These are phyloP conservation scores for Malacoraja senta DNA, from an alignment of 2,797 vertebrate genomes.

Conservation along the genomic window DNA sequence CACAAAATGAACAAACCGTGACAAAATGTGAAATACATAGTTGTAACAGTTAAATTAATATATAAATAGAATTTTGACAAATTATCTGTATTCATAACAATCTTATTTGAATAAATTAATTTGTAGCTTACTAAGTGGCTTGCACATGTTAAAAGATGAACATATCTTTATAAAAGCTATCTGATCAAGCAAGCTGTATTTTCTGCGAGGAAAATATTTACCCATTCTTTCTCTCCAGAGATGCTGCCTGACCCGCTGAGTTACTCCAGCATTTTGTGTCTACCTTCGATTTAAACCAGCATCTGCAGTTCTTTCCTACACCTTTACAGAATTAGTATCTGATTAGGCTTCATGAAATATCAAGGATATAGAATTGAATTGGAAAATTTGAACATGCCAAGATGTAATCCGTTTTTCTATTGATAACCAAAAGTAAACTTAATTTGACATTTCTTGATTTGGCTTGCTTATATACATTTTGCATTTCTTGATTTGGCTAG, in stretches of 20 bases:
- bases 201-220: background rate
- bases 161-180: background rate
- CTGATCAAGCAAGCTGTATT: too few species aligned
- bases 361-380: background rate
- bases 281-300: too few species aligned
- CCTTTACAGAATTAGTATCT: background rate
- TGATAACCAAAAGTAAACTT: background rate
- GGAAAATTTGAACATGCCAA: background rate
- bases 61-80: background rate
- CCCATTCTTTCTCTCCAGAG: too few species aligned
- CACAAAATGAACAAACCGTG: background rate
- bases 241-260: too few species aligned
- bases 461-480: background rate
- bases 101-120: background rate
- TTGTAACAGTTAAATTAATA: background rate
- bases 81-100: background rate
- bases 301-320: background rate
- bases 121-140: background rate
- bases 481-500: background rate
- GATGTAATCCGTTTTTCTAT: background rate
- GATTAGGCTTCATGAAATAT: conserved; percentile 8
- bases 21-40: background rate
- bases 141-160: background rate
- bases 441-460: background rate
- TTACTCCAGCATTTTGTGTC: too few species aligned